These are phyloP conservation scores for Eueremaeus valkanovi DNA, from an alignment of 2,888 invertebrate species.

Conservation along the genomic window DNA sequence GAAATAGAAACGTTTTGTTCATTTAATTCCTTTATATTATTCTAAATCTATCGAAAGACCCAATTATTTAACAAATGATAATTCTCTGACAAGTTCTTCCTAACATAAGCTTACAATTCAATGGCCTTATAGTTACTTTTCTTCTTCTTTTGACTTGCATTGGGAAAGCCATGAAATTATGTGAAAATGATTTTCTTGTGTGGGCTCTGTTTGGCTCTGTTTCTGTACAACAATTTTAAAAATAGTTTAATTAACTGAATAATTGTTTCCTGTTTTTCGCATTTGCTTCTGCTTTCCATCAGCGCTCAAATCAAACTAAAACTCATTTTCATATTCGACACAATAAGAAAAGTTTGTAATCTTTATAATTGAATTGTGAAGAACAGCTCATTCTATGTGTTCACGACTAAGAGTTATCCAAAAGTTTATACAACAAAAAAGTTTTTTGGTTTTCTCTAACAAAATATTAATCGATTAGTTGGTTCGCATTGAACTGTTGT, in stretches of 20 bases:
- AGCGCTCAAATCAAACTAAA: background rate
- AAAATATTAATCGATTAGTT: background rate
- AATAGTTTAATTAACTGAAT: constrained; percentile 35
- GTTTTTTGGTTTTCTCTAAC: too few species aligned
- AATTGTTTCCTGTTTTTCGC: constrained; percentile 30
- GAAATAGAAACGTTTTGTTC: background rate
- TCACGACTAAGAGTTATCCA: background rate
- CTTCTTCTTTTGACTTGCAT: background rate
- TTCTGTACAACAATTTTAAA: too few species aligned
- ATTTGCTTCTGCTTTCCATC: constrained; percentile 14
- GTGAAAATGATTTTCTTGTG: background rate
- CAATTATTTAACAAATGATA: constrained; percentile 7
- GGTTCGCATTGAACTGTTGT: constrained; percentile 10
- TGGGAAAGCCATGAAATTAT: constrained; percentile 19
- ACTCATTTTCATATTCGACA: background rate
- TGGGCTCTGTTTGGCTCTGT: background rate
- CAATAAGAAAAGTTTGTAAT: background rate
- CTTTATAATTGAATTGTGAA: background rate
- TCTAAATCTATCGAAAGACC: background rate
- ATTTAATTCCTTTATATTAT: background rate
- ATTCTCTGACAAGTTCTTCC: constrained; percentile 7
- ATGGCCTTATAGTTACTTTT: background rate
- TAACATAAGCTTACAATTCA: constrained; percentile 21
- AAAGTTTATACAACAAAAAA: background rate
- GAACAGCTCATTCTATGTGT: background rate